Percentiles rank a stretch among this genome's conserved stretches.
Evolutionary conservation across 2,113 vertebrate genomes (phyloP).

Genomic region (Protomyctophum bolini): DNA sequence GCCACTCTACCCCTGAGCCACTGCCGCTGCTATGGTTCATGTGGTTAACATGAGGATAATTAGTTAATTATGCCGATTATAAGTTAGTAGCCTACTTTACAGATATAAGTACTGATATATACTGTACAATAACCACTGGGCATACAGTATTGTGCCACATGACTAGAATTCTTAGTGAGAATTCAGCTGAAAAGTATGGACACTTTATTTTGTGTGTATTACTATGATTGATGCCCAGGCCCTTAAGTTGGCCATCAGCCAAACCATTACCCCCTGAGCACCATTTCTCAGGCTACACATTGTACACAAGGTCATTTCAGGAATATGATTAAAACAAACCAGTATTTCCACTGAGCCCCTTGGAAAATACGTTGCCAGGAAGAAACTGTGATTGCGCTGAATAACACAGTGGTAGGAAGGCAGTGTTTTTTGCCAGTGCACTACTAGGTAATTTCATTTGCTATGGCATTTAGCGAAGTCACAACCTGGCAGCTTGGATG

Average conservation of each 20-base stretch:
- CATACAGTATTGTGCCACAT: not conserved
- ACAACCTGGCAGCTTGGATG: not conserved
- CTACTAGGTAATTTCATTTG: not conserved
- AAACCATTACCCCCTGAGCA: not conserved
- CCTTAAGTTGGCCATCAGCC: slow-evolving; percentile 1
- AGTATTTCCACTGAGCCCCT: slow-evolving; percentile 2
- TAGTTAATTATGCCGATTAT: too few relatives aligned
- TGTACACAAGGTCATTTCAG: slow-evolving; percentile 21
- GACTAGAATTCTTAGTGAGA: not conserved
- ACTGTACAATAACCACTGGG: too few relatives aligned
- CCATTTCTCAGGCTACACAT: not conserved
- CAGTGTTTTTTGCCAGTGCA: not conserved
- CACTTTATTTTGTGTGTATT: not conserved
- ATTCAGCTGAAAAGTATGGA: not conserved
- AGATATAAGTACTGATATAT: too few relatives aligned
- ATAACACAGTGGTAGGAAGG: not conserved
- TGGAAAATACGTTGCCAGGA: not conserved
- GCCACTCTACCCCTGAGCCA: too few relatives aligned
- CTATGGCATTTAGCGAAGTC: not conserved
- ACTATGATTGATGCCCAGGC: slow-evolving; percentile 5
- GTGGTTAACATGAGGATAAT: too few relatives aligned
- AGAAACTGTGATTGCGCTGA: slow-evolving; percentile 6
- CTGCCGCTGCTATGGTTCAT: too few relatives aligned
- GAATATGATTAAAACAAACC: not conserved
- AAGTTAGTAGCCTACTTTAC: too few relatives aligned